Evolutionary conservation across 2,797 vertebrate genomes (phyloP).

Genomic region (Serranus cabrilla): DNA sequence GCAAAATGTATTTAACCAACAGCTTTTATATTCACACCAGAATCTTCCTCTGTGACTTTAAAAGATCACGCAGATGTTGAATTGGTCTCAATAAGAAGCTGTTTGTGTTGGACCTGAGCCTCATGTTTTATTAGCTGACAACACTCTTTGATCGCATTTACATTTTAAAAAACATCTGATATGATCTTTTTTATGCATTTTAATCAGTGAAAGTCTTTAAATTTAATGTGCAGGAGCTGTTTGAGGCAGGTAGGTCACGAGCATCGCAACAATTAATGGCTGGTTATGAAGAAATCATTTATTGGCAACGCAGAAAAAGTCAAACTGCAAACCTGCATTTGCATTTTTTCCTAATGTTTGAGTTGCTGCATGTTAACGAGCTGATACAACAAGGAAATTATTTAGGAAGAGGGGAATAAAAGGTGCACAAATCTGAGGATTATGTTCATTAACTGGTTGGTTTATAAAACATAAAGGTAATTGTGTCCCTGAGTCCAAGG

Average conservation of each 20-base stretch:
- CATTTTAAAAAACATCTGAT: neutral
- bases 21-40: conserved; percentile 33
- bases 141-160: neutral
- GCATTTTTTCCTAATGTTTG: neutral
- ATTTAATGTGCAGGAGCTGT: neutral
- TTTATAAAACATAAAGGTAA: too few species aligned
- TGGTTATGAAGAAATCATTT: neutral
- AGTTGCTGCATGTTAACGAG: too few species aligned
- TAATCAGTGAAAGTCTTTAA: conserved; percentile 1
- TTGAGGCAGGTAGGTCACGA: conserved; percentile 5
- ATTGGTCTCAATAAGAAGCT: neutral
- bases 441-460: neutral
- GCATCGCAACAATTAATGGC: conserved; percentile 7
- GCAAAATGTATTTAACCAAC: conserved; percentile 34
- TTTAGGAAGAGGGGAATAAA: too few species aligned
- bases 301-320: neutral
- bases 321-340: neutral
- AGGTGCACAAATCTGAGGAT: neutral
- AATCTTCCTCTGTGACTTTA: conserved; percentile 21
- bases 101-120: neutral
- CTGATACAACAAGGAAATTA: neutral
- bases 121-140: neutral
- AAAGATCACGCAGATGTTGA: conserved; percentile 4
- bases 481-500: too few species aligned
- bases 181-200: neutral